Evolutionary conservation across 2,888 invertebrate genomes (phyloP).

Genomic region (Agonopterix arenella): DNA sequence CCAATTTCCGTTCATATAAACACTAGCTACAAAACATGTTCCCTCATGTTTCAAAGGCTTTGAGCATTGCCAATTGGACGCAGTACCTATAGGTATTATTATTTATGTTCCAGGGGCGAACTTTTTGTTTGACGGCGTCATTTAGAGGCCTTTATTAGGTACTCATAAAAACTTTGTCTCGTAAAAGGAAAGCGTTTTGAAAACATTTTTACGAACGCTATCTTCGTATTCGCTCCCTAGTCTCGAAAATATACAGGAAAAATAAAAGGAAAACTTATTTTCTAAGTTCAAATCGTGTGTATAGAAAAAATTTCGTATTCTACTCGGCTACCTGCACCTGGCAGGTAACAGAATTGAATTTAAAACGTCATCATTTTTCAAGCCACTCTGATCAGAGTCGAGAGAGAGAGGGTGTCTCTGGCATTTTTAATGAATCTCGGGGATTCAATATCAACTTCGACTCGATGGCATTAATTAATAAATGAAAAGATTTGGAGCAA

Average conservation of each 20-base stretch:
- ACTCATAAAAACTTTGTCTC: background rate
- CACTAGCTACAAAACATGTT: background rate
- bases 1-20: slow-evolving; percentile 36
- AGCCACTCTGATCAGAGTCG: background rate
- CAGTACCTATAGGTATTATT: slow-evolving; percentile 4
- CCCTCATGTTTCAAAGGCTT: background rate
- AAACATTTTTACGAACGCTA: background rate
- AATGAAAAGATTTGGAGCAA: background rate
- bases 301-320: slow-evolving; percentile 4
- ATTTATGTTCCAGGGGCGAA: slow-evolving; percentile 9
- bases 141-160: slow-evolving; percentile 1
- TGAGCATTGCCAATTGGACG: background rate
- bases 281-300: background rate
- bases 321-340: slow-evolving; percentile 11
- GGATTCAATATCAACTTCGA: background rate
- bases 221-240: background rate
- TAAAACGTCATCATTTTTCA: slow-evolving; percentile 4
- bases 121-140: slow-evolving; percentile 1
- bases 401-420: background rate
- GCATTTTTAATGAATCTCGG: slow-evolving; percentile 6
- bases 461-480: background rate
- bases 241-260: too few species aligned
- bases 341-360: slow-evolving; percentile 2
- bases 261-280: background rate
- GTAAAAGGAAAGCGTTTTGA: slow-evolving; percentile 3